Evolutionary conservation across 2,113 vertebrate species (phyloP).

Genomic region (Strix uralensis): DNA sequence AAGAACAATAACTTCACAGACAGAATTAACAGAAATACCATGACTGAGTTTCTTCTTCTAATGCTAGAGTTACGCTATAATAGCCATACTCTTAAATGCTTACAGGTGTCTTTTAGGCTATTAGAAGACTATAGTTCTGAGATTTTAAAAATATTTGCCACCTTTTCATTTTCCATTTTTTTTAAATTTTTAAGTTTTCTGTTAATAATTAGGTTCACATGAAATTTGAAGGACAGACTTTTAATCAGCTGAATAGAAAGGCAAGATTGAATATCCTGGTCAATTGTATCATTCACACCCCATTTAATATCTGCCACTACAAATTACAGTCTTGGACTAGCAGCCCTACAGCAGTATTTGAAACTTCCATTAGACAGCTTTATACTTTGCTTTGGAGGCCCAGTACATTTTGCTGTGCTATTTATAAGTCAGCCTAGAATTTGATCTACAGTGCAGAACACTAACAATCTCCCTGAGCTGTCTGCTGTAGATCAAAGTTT

Average conservation of each 20-base stretch:
- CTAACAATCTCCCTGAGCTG: background rate
- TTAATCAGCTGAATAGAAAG: background rate
- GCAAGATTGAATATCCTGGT: background rate
- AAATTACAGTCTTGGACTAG: background rate
- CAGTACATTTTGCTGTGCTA: background rate
- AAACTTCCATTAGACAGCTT: background rate
- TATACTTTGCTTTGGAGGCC: background rate
- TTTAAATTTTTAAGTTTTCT: background rate
- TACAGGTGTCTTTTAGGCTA: background rate
- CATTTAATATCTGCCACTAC: slow-evolving; percentile 11
- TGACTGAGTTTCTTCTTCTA: background rate
- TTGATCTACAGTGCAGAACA: background rate
- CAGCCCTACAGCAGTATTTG: background rate
- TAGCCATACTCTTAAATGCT: background rate
- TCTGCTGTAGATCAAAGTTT: background rate
- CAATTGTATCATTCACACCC: background rate
- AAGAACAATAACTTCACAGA: background rate
- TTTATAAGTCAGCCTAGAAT: slow-evolving; percentile 19
- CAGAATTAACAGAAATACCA: background rate
- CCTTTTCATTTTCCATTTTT: background rate
- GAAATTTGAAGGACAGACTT: background rate
- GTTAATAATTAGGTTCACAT: background rate
- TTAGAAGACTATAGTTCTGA: background rate
- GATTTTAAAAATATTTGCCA: background rate
- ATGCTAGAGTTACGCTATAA: background rate